Evolutionary conservation across 2,113 vertebrate genomes (phyloP), one percentile per base, ranked within the genome.

Genomic region (Lophotis ruficrista): DNA sequence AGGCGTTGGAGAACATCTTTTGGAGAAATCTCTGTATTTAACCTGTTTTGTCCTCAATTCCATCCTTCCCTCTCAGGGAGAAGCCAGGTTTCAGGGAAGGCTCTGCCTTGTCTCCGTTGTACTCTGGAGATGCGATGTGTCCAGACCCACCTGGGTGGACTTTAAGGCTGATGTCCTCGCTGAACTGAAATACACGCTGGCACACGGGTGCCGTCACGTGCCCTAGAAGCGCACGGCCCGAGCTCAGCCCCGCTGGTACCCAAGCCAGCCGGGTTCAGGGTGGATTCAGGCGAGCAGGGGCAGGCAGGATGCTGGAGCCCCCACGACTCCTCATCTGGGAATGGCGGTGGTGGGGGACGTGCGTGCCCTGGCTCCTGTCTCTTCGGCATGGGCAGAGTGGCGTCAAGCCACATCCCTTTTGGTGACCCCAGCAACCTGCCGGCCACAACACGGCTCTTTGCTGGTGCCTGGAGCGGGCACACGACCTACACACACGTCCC

Each of bases 341-440:
- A 56, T 28, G 0, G 1, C 17, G 6, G 14, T 7, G 20, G 17
- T 11, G 37, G 33, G 35, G 15, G 25, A 33, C 0, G 0, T 5
- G 9, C 31, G 16, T 33, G 50, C 14, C 33, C 31, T 1, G 4
- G 5, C 13, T 35, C 56, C 2, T 2, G 0, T 51, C 58, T 30
- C 28, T 28, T 28, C 9, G 9, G 25, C 45, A 3, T 4, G 12
- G 38, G 15, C 31, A 45, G 45, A 31, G 35, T 1, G 23, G 43
- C 70, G 62, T 9, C 47, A 8, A 10, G 37, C 37, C 48, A 5
- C 2, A 20, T 38, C 50, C 25, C 35, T 41, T 45, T 3, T 33
- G 56, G n/a, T 12, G 21, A 18, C 37, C 68, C 19, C 94, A 28
- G 56, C 7, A 17, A 9, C 50, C 33, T 10, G 17, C 9, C 1